Percentiles rank a stretch among this genome's conserved stretches.
phyloP scores from a whole-genome alignment of 2,113 vertebrate species.

The Heterotilapia buettikoferi region DNA sequence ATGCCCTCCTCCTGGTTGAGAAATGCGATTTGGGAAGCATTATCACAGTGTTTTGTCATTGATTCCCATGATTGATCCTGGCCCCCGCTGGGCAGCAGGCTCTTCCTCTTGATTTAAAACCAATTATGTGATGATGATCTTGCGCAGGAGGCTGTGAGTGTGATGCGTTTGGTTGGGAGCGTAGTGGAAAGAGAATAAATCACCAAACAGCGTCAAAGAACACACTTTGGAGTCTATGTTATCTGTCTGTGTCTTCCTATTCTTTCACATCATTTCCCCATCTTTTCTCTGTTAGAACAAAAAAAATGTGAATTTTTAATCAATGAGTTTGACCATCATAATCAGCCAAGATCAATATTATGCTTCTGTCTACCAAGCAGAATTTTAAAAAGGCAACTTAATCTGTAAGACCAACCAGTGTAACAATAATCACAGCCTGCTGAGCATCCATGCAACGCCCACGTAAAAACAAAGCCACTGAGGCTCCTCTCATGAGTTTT shows the following conservation, averaged over 20 bases:
- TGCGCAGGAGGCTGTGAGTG: constrained; percentile 9
- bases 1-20: neutral
- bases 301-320: neutral
- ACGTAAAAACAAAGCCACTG: neutral
- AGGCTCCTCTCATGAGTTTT: constrained; percentile 5
- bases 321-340: neutral
- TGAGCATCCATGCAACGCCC: neutral
- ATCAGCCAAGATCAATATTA: neutral
- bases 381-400: neutral
- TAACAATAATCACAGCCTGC: neutral
- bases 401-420: neutral
- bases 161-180: constrained; percentile 11
- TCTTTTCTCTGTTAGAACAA: neutral
- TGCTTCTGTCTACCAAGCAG: neutral
- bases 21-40: constrained; percentile 34
- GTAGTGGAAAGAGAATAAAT: constrained; percentile 21
- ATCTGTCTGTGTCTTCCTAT: neutral
- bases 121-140: constrained; percentile 61
- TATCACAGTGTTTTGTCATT: constrained; percentile 48
- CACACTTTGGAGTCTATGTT: neutral
- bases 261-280: neutral
- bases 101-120: constrained; percentile 65
- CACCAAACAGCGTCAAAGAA: neutral
- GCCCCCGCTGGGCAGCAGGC: neutral
- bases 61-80: constrained; percentile 50